A percentile compares a stretch with the other conserved stretches of the same genome.
These are phyloP conservation scores for Sylvietta virens DNA, from an alignment of 2,113 vertebrate species.

Conservation along the genomic window DNA sequence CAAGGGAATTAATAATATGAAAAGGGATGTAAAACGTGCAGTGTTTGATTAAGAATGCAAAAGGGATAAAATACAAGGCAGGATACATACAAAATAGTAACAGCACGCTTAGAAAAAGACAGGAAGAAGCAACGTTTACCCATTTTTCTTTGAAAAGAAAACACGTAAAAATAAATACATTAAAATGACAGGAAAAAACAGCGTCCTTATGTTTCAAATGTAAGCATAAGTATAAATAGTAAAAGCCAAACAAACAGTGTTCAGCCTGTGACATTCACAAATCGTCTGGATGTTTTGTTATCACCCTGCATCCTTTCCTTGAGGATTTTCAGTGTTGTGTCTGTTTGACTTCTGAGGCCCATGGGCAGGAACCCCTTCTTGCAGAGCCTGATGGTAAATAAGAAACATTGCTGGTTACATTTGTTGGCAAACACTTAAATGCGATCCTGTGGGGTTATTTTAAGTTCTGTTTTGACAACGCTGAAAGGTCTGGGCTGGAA, in stretches of 20 bases:
- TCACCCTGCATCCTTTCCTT: constrained; percentile 15
- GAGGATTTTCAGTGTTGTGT: not conserved
- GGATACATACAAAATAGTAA: constrained; percentile 7
- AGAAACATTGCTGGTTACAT: not conserved
- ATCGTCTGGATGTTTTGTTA: not conserved
- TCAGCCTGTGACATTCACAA: not conserved
- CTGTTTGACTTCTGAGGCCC: not conserved
- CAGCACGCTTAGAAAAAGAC: not conserved
- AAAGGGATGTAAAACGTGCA: not conserved
- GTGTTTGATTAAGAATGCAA: not conserved
- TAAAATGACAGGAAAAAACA: constrained; percentile 52
- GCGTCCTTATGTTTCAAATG: not conserved
- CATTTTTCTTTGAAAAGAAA: constrained; percentile 8
- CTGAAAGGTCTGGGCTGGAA: not conserved
- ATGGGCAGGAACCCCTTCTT: not conserved
- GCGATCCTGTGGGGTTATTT: not conserved
- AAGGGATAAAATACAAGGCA: constrained; percentile 1
- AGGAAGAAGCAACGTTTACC: constrained; percentile 41
- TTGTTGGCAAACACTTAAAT: not conserved
- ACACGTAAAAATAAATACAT: constrained; percentile 41
- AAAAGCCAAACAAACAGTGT: constrained; percentile 30
- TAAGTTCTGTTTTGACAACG: constrained; percentile 32
- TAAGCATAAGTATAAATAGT: constrained; percentile 60
- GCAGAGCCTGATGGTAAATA: not conserved
- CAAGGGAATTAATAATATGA: not conserved